These are phyloP conservation scores for Tetraodon nigroviridis DNA, from an alignment of 2,113 vertebrate genomes.

Conservation along the genomic window DNA sequence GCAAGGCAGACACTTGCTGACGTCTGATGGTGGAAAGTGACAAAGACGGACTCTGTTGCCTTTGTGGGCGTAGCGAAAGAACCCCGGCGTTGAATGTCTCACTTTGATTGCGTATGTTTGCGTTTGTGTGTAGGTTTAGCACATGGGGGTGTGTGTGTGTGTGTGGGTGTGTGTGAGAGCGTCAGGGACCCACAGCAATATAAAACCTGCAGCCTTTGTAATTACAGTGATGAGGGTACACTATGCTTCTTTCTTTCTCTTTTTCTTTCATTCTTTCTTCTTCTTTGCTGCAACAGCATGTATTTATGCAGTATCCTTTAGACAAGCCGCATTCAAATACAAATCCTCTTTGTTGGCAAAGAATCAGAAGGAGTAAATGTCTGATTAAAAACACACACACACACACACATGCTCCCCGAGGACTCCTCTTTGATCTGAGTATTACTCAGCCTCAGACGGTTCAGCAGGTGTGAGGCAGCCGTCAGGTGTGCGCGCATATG, in stretches of 20 bases:
- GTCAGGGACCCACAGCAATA: slow-evolving; percentile 28
- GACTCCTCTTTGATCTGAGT: slow-evolving; percentile 63
- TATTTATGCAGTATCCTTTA: slow-evolving; percentile 21
- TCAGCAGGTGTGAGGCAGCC: slow-evolving; percentile 79
- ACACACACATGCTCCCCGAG: slow-evolving; percentile 24
- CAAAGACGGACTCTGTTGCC: slow-evolving; percentile 65
- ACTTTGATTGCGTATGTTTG: slow-evolving; percentile 25
- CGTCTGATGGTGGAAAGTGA: slow-evolving; percentile 56
- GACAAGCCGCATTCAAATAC: slow-evolving; percentile 54
- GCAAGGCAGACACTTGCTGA: slow-evolving; percentile 52
- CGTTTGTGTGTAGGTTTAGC: slow-evolving; percentile 20
- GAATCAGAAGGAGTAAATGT: slow-evolving; percentile 51
- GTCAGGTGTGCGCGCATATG: slow-evolving; percentile 74
- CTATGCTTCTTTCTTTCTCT: no score
- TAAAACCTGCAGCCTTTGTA: slow-evolving; percentile 15
- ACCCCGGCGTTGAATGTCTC: slow-evolving; percentile 35
- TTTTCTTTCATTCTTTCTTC: not conserved
- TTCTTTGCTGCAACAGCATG: not conserved
- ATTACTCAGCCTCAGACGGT: slow-evolving; percentile 58
- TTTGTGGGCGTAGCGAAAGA: slow-evolving; percentile 57
- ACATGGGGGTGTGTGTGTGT: slow-evolving; percentile 29
- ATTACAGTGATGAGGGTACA: slow-evolving; percentile 5
- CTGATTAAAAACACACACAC: slow-evolving; percentile 44
- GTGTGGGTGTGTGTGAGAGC: not conserved
- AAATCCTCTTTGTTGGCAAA: slow-evolving; percentile 44